Conservation (phyloP, 2,797 vertebrate species). For the Spinibarbus caldwelli region DNA sequence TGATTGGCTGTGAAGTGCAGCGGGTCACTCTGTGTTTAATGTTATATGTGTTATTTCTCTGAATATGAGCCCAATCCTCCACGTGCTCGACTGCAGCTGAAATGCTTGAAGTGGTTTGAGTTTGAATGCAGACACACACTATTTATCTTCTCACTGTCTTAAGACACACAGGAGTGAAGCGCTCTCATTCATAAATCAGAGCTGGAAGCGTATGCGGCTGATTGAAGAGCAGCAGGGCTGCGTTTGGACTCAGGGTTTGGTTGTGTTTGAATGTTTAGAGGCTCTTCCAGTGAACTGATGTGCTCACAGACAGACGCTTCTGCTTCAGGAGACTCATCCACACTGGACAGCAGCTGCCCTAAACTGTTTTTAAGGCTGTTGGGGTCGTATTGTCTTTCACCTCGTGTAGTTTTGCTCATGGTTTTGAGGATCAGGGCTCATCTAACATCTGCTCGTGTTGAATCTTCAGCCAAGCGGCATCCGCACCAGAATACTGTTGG, state of each 20-base stretch:
- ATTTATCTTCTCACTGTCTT: neutral
- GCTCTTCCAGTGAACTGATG: neutral
- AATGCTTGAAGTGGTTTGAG: neutral
- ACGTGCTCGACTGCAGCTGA: neutral
- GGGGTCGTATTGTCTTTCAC: neutral
- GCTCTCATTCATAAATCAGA: conserved; percentile 3
- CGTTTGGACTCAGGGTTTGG: too few species aligned
- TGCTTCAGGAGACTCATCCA: neutral
- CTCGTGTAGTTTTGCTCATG: neutral
- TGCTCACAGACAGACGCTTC: neutral
- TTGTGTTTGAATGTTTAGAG: neutral
- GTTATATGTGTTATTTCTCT: neutral
- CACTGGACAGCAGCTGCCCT: neutral
- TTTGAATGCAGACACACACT: neutral
- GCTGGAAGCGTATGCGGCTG: neutral
- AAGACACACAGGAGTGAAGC: too few species aligned
- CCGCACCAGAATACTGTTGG: neutral
- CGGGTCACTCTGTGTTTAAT: neutral
- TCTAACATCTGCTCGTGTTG: neutral
- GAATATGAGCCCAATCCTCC: neutral
- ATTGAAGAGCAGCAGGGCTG: neutral
- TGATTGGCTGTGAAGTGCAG: neutral
- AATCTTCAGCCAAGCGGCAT: neutral
- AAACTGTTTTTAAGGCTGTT: neutral
- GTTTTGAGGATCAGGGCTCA: neutral